Evolutionary conservation across 2,888 invertebrate genomes (phyloP), one percentile per base, ranked within the genome.

Genomic region (Dynastes maya): DNA sequence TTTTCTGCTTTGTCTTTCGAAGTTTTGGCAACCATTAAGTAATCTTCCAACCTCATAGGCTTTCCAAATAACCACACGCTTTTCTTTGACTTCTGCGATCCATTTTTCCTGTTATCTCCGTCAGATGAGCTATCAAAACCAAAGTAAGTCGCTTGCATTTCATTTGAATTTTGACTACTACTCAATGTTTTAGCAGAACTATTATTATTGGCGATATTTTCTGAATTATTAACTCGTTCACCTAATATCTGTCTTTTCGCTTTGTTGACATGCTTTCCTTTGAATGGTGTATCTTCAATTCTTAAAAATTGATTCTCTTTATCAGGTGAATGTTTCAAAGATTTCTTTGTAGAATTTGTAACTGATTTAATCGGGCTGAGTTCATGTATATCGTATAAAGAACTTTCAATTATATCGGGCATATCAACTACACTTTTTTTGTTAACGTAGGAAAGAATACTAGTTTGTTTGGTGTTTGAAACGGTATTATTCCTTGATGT

Each of bases 361-460:
- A 13, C 9, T 6, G 40, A 37, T 67, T 79, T 80, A 49, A 79
- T 75, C 1, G 80, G 80, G 40, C 80, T 80, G 16, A 80, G 70
- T 16, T 80, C 76, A 40, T 78, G 75, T 6, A 61, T 71, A 67
- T 80, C 80, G 53, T 78, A 80, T n/a, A 80, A 51, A 1, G 75
- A 72, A 58, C 29, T 49, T 64, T 76, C 49, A 22, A 40, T 40
- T 1, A 72, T 29, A 45, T 58, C 58, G 2, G 72, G 61, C 13
- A 40, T 58, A 55, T 72, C 72, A 27, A 6, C 1, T 11, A n/a
- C 22, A 40, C 13, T 67, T 29, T 37, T 51, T n/a, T 76, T 64
- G n/a, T 74, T 77, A 1, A 79, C 45, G 51, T 76, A 80, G 8
- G 75, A 67, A 37, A 79, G 67, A 13, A 80, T 80, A 32, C 78